Base-by-base conservation (phyloP, 1,140 invertebrate genomes). In the Drosophila persimilis region DNA sequence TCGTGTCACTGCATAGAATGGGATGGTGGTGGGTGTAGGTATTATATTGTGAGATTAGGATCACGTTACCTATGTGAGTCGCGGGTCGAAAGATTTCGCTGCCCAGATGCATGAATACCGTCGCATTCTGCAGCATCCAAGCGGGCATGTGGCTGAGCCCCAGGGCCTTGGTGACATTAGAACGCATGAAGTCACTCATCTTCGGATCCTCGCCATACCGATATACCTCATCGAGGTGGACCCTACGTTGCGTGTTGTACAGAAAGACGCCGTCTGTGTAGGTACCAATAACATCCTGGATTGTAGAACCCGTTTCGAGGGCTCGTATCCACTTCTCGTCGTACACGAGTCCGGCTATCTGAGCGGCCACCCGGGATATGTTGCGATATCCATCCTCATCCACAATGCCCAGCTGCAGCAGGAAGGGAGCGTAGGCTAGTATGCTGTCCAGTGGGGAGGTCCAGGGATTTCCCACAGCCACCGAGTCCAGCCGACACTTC, bases 401-500 rank as follows among this genome's bases (percentile, higher is more conserved):
- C 8, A 95, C 92, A 52, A 95, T 92, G 22, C 95, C 95, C 74
- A 86, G 45, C 48, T 91, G 76, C 26, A 91, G 59, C 26, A 91
- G 56, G 31, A 97, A 92, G 1, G 95, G 95, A 0, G 94, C 96
- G 96, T 96, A 98, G 5, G 95, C 95, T 5, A 96, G 89, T 0
- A 95, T 95, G 35, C 95, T 95, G 89, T 97, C 96, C 55, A 97
- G 93, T 0, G 97, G 96, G 8, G 95, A 96, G 61, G 98, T 97
- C 97, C 97, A 98, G 0, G 96, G 94, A 90, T 98, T 97, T 6
- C 96, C 97, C 78, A 98, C 93, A 2, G 94, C 95, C 9, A 97
- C 94, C 2, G 96, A 96, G 77, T 93, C 92, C 46, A 98, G 93
- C 58, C 96, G 96, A 46, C 94, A 95, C 5, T 92, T 91, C 1